Evolutionary conservation across 2,113 vertebrate genomes (phyloP), one percentile per base, ranked within the genome.

Genomic region (Sceloporus tristichus): DNA sequence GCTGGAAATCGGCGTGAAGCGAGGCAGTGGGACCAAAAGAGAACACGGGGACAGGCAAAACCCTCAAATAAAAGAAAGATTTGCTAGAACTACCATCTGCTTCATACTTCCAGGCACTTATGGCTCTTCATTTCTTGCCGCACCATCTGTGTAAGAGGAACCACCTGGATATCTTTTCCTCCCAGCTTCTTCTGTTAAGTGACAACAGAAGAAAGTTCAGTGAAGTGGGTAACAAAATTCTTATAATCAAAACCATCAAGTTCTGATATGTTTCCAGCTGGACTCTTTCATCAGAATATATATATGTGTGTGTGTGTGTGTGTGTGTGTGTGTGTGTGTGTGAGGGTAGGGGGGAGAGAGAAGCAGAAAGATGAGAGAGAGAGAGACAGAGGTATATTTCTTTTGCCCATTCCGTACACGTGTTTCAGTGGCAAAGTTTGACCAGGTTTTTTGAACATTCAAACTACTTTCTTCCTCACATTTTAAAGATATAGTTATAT

Each of bases 1-100:
- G 91, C 29, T 84, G 79, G 75, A 88, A 91, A 88, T 91, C 87
- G 56, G 86, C 21, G 19, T 42, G 88, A 89, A 86, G 29, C 8
- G 0, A 78, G 65, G 85, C 6, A 2, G 53, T 0, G 0, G 0
- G 68, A 2, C 79, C 40, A 0, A 0, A 19, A 79, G 79, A 65
- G 59, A 23, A 0, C 10, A 40, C 0, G 0, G 84, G 77, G 23
- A 75, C 65, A 16, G 56, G 53, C n/a, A 59, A n/a, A 73, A 2
- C 4, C 79, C 23, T 34, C 42, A 1, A 29, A 74, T 62, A 70
- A 82, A 70, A 70, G 82, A 59, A 48, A 84, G 29, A 0, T 27
- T 62, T 62, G 71, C 79, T 56, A 40, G 38, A 48, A 82, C 0
- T 29, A 70, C 78, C 73, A 62, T n/a, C 21, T 3, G 81, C 14